Conservation (phyloP, 2,797 vertebrate genomes). For the Pelochelys cantorii region DNA sequence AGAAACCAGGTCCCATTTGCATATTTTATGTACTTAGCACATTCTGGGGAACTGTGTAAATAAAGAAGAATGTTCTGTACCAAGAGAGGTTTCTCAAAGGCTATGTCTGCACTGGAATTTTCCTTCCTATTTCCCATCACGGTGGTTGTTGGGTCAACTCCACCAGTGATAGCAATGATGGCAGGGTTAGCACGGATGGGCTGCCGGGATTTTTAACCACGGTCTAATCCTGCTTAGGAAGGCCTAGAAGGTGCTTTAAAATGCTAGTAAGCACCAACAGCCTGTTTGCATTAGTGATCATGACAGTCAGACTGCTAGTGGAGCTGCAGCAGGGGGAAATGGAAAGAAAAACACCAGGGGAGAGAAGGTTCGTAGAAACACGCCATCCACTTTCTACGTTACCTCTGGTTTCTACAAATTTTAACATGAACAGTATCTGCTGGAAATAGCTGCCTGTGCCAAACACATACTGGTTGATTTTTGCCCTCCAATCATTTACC, state of each 20-base stretch:
- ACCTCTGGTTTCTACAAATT: constrained; percentile 72
- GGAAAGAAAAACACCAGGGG: not conserved
- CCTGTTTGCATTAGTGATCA: not conserved
- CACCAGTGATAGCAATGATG: not conserved
- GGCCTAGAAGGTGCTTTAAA: not conserved
- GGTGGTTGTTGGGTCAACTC: rapidly evolving
- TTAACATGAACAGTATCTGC: constrained; percentile 69
- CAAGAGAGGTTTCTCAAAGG: not conserved
- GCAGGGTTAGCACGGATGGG: not conserved
- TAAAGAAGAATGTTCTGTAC: not conserved
- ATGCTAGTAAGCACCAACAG: not conserved
- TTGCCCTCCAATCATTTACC: constrained; percentile 64
- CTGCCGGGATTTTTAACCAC: not conserved
- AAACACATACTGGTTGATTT: not conserved
- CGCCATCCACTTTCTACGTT: constrained; percentile 54
- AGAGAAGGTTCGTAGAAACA: not conserved
- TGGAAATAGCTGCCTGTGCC: constrained; percentile 69
- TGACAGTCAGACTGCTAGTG: rapidly evolving
- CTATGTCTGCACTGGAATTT: not conserved
- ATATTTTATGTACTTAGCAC: not conserved
- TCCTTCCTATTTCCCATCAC: not conserved
- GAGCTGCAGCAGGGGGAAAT: not conserved
- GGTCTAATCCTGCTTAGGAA: not conserved
- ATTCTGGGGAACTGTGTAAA: not conserved
- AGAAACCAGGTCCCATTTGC: not conserved